These are phyloP conservation scores for Metopia argyrocephala DNA, from an alignment of 2,888 invertebrate genomes.

Conservation along the genomic window DNA sequence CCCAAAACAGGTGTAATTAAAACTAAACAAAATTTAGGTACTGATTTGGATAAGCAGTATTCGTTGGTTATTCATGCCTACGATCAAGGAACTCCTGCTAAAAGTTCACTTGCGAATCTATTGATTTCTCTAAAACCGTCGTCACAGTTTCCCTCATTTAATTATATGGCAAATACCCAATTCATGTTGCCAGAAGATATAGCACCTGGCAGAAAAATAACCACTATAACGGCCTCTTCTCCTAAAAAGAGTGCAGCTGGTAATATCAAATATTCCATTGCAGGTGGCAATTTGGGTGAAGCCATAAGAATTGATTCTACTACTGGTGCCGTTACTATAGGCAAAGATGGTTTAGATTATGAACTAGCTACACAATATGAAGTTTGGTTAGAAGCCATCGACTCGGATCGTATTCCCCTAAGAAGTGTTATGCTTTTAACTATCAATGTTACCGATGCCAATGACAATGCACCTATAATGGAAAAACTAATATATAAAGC, in stretches of 20 bases:
- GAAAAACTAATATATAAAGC: slow-evolving; percentile 90
- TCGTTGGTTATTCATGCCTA: slow-evolving; percentile 88
- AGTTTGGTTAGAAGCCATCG: slow-evolving; percentile 94
- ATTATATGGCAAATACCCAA: slow-evolving; percentile 83
- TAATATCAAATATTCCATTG: slow-evolving; percentile 88
- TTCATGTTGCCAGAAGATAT: slow-evolving; percentile 90
- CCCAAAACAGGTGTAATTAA: slow-evolving; percentile 92
- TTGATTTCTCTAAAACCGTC: slow-evolving; percentile 87
- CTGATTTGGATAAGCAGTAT: slow-evolving; percentile 79
- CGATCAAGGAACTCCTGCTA: slow-evolving; percentile 86
- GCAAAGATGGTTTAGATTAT: slow-evolving; percentile 89
- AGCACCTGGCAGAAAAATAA: slow-evolving; percentile 86
- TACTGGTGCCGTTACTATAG: slow-evolving; percentile 89
- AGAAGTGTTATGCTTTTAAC: slow-evolving; percentile 88
- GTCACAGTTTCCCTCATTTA: slow-evolving; percentile 89
- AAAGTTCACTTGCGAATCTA: slow-evolving; percentile 86
- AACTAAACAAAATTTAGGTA: slow-evolving; percentile 83
- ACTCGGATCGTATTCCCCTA: slow-evolving; percentile 87
- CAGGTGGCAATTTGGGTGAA: slow-evolving; percentile 95
- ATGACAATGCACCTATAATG: slow-evolving; percentile 94
- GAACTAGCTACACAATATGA: slow-evolving; percentile 91
- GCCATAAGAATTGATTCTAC: slow-evolving; percentile 89
- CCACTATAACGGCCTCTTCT: slow-evolving; percentile 87
- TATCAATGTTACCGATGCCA: slow-evolving; percentile 94
- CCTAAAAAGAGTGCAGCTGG: slow-evolving; percentile 87